Base-by-base conservation (phyloP, 2,797 vertebrate species). In the Chelon auratus region DNA sequence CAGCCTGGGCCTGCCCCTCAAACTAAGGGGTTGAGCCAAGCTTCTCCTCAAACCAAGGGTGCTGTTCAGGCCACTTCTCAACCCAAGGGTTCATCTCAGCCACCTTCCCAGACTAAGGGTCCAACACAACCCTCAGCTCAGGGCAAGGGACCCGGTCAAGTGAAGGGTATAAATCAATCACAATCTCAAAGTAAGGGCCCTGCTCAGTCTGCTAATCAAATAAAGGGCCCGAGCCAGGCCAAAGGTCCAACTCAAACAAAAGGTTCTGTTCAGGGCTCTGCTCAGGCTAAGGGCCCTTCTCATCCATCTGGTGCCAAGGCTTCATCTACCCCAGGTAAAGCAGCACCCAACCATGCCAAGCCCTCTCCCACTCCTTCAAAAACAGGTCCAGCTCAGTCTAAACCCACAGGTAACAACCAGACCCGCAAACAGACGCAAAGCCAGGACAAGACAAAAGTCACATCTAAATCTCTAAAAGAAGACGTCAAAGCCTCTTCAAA, bases 1-100 rank as follows among this genome's bases (percentile, higher is more conserved):
- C 94, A 94, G 81, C 91, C 93, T 83, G 93, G 87, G 83, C 90
- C 94, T 72, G 82, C 92, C 0, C 91, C 95, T 88, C 95, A 93
- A 75, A 91, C 91, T 82, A 95, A 91, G 89, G 85, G 89, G 67
- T 75, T 83, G 26, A 80, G 83, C 68, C 92, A 93, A 83, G 59
- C 78, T 14, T 62, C 85, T 39, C 67, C 83, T 86, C 92, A 89
- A 79, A 87, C 66, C 65, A 93, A 93, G 66, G 76, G 78, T 80
- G 87, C 86, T 45, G 2, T 73, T 66, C 91, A 92, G 66, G 48
- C 86, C 58, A 13, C 62, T 51, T 40, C 77, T 66, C 91, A 87
- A 66, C 13, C 77, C 57, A 91, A 91, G 45, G 71, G 77, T 71
- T 76, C 83, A 37, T 37, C 59, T 74, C 81, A 86, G 63, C 74